A percentile compares a stretch with the other conserved stretches of the same genome.
Conservation (phyloP, 2,113 vertebrate species). For the Catharus minimus region DNA sequence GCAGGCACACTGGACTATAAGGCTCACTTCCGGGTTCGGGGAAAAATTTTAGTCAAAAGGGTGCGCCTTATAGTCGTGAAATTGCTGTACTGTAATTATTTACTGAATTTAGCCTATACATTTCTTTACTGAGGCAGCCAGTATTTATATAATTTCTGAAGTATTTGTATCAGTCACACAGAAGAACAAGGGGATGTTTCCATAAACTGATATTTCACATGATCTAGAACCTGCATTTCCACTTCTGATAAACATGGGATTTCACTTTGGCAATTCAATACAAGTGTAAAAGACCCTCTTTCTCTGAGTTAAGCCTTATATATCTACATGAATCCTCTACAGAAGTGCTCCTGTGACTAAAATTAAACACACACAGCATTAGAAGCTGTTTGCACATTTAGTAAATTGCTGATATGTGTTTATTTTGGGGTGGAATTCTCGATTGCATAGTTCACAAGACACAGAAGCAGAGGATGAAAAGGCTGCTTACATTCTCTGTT, state of each 20-base stretch:
- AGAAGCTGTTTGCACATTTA: neutral
- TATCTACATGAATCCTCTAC: neutral
- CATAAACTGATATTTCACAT: neutral
- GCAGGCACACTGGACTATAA: too few relatives aligned
- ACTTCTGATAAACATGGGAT: neutral
- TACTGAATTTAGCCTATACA: neutral
- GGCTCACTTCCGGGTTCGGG: too few relatives aligned
- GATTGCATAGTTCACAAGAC: neutral
- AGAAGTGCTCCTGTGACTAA: neutral
- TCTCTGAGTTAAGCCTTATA: neutral
- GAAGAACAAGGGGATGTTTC: neutral
- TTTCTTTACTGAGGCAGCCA: neutral
- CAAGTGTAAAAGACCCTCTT: rapidly evolving
- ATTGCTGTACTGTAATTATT: neutral
- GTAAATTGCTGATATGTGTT: neutral
- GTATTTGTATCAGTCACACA: neutral
- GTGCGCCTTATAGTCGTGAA: too few relatives aligned
- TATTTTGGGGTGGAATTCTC: neutral
- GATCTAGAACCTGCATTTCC: neutral
- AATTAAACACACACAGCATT: neutral
- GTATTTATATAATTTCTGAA: neutral
- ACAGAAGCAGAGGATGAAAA: neutral
- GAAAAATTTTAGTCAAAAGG: too few relatives aligned
- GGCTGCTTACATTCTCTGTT: neutral
- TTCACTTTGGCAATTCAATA: neutral